Conservation (phyloP, 1,140 invertebrate species). For the Diorhabda carinulata region DNA sequence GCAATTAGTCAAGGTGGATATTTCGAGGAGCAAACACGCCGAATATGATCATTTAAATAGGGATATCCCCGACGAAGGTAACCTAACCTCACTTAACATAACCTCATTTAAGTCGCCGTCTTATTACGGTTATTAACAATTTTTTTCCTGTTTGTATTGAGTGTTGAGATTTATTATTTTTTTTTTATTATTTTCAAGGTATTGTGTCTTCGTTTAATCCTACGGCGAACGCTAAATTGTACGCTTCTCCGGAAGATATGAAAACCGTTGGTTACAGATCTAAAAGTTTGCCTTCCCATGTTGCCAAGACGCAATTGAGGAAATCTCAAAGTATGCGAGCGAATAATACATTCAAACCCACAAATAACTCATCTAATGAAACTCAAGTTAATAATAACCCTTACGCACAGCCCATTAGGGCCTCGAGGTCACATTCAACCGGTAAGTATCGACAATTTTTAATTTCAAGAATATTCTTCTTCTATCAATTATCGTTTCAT, state of each 20-base stretch:
- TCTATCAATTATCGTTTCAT: no score
- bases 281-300: conserved; percentile 56
- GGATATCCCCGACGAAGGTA: conserved; percentile 37
- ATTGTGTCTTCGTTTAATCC: conserved; percentile 83
- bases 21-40: conserved; percentile 45
- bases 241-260: conserved; percentile 81
- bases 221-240: conserved; percentile 77
- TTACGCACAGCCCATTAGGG: conserved; percentile 63
- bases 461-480: no score
- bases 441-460: not conserved
- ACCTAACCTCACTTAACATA: not conserved
- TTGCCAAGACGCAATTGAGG: conserved; percentile 55
- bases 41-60: conserved; percentile 44
- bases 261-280: conserved; percentile 75
- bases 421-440: conserved; percentile 48
- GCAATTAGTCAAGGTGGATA: conserved; percentile 71
- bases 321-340: conserved; percentile 61
- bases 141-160: no score
- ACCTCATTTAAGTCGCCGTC: no score
- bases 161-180: no score
- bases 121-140: no score
- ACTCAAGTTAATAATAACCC: conserved; percentile 49
- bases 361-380: not conserved
- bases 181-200: conserved; percentile 33
- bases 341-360: not conserved